Evolutionary conservation across 2,888 invertebrate species (phyloP).

Genomic region (Ectemnius cavifrons): DNA sequence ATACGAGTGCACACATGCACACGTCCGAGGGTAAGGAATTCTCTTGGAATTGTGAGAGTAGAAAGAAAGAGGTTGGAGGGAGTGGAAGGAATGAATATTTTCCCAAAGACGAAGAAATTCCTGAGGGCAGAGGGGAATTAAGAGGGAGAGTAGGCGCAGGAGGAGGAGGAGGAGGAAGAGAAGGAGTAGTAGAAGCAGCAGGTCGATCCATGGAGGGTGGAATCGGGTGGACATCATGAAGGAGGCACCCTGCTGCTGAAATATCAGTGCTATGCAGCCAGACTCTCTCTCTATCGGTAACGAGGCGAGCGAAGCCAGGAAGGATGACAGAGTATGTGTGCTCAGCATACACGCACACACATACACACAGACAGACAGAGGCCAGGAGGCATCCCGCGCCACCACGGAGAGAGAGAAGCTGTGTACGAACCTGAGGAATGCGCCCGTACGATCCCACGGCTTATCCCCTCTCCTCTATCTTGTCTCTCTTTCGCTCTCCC

Average conservation of each 20-base stretch:
- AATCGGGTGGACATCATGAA: slow-evolving; percentile 15
- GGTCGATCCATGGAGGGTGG: background rate
- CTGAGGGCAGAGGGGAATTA: background rate
- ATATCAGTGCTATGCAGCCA: slow-evolving; percentile 60
- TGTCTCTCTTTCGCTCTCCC: slow-evolving; percentile 38
- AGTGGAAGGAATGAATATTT: background rate
- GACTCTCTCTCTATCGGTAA: slow-evolving; percentile 47
- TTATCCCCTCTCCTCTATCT: slow-evolving; percentile 65
- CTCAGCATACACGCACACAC: slow-evolving; percentile 34
- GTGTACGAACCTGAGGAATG: slow-evolving; percentile 74
- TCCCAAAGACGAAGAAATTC: slow-evolving; percentile 5
- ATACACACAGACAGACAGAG: too few relatives aligned
- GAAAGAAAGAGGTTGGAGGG: background rate
- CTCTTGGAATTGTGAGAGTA: background rate
- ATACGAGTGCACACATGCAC: background rate
- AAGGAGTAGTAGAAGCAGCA: background rate
- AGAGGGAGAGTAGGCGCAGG: too few relatives aligned
- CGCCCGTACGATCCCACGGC: slow-evolving; percentile 77
- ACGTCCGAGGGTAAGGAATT: too few relatives aligned
- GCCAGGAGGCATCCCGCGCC: slow-evolving; percentile 68
- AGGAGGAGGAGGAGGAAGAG: too few relatives aligned
- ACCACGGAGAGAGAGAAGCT: slow-evolving; percentile 58
- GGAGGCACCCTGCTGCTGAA: slow-evolving; percentile 42
- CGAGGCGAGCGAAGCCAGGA: slow-evolving; percentile 39
- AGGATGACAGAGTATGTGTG: slow-evolving; percentile 49